Percentiles rank a stretch among this genome's conserved stretches.
phyloP scores from a whole-genome alignment of 2,888 invertebrate genomes.

The Leptinotarsa peninsularis region DNA sequence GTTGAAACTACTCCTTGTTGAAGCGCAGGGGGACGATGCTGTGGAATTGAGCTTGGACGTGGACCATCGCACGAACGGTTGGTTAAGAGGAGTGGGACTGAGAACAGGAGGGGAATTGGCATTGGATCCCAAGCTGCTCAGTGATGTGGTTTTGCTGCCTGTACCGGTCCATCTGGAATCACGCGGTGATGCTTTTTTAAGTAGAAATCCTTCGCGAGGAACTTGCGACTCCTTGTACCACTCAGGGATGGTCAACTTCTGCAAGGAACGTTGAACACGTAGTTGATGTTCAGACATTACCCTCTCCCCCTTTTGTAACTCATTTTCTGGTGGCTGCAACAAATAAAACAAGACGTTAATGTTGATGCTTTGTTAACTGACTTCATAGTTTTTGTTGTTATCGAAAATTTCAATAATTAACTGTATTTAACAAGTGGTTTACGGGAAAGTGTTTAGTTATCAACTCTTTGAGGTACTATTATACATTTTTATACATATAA shows the following conservation, averaged over 20 bases:
- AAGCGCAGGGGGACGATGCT: constrained; percentile 80
- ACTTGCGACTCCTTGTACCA: constrained; percentile 86
- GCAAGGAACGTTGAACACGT: constrained; percentile 91
- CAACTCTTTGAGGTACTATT: no score
- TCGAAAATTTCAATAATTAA: no score
- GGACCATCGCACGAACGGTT: constrained; percentile 77
- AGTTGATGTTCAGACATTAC: constrained; percentile 94
- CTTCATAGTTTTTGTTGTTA: no score
- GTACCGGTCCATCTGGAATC: constrained; percentile 68
- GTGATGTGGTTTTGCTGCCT: constrained; percentile 85
- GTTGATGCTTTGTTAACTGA: background rate
- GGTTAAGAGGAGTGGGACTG: constrained; percentile 62
- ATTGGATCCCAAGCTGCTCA: constrained; percentile 77
- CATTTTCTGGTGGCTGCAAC: constrained; percentile 92
- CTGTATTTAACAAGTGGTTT: no score
- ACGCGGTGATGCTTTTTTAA: constrained; percentile 73
- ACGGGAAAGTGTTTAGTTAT: no score
- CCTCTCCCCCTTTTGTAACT: constrained; percentile 87
- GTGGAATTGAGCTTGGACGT: constrained; percentile 81
- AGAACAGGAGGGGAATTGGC: constrained; percentile 62
- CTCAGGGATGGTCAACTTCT: constrained; percentile 94
- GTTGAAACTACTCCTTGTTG: constrained; percentile 78
- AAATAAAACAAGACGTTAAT: constrained; percentile 45
- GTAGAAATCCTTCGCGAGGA: constrained; percentile 82
- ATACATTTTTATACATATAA: no score